phyloP scores from a whole-genome alignment of 2,113 vertebrate genomes.

The Odocoileus virginianus region DNA sequence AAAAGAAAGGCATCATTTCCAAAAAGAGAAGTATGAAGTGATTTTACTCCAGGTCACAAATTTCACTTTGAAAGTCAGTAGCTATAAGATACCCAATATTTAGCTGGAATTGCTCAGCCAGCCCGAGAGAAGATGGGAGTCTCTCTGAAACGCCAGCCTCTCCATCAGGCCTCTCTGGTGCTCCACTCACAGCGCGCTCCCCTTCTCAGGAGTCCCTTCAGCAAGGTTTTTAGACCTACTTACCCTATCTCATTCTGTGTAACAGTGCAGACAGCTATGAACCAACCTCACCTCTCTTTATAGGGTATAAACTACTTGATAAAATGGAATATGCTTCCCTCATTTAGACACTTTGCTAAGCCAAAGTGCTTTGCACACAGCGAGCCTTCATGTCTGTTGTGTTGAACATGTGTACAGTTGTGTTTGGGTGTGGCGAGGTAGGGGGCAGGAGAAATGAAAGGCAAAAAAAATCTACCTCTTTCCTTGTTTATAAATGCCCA shows the following conservation, averaged over 20 bases:
- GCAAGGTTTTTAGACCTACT: background rate
- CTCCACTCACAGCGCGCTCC: background rate
- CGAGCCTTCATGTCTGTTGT: fast-evolving
- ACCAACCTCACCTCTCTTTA: background rate
- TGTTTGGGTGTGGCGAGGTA: background rate
- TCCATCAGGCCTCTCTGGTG: background rate
- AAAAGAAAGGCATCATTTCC: background rate
- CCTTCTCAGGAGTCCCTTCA: background rate
- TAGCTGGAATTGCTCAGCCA: background rate
- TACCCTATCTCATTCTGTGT: background rate
- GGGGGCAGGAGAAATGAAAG: background rate
- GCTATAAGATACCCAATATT: background rate
- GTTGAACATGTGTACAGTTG: background rate
- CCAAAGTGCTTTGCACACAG: background rate
- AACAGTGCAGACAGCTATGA: background rate
- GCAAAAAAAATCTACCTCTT: background rate
- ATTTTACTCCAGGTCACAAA: background rate
- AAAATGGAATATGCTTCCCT: background rate
- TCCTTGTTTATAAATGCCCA: background rate
- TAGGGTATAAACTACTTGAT: background rate
- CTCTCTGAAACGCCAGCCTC: background rate
- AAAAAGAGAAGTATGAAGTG: background rate
- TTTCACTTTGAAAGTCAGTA: background rate
- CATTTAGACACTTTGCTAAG: background rate
- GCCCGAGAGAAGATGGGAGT: background rate